These are phyloP conservation scores for Hydroisotoma schaefferi DNA, from an alignment of 2,888 invertebrate species.

Conservation along the genomic window DNA sequence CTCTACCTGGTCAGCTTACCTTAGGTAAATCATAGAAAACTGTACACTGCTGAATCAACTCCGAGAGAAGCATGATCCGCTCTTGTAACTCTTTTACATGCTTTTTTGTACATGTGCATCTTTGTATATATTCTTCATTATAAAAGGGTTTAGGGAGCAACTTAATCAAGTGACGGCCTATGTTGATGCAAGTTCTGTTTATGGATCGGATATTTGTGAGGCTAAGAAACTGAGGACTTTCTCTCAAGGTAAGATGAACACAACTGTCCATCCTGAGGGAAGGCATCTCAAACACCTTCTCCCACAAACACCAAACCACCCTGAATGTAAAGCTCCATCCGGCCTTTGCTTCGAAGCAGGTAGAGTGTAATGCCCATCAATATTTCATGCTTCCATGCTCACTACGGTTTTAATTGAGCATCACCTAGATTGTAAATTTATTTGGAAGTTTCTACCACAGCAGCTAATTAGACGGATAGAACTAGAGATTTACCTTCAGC, in stretches of 20 bases:
- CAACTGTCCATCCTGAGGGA: conserved; percentile 51
- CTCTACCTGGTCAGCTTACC: conserved; percentile 57
- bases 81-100: not conserved
- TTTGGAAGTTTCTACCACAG: not conserved
- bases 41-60: not conserved
- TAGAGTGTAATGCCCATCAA: conserved; percentile 13
- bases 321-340: conserved; percentile 54
- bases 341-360: conserved; percentile 52
- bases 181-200: conserved; percentile 55
- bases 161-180: conserved; percentile 57
- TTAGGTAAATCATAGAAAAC: conserved; percentile 51
- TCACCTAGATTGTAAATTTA: not conserved
- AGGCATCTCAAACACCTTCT: conserved; percentile 52
- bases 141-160: conserved; percentile 56
- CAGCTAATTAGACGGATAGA: no score
- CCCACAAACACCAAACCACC: conserved; percentile 53
- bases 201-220: conserved; percentile 56
- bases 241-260: conserved; percentile 52
- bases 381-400: not conserved
- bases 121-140: no score
- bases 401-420: not conserved
- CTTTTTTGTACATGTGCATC: no score
- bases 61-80: not conserved
- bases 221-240: conserved; percentile 53
- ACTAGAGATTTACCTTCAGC: no score